Conservation (phyloP, 2,113 vertebrate genomes). For the Barbus barbus region DNA sequence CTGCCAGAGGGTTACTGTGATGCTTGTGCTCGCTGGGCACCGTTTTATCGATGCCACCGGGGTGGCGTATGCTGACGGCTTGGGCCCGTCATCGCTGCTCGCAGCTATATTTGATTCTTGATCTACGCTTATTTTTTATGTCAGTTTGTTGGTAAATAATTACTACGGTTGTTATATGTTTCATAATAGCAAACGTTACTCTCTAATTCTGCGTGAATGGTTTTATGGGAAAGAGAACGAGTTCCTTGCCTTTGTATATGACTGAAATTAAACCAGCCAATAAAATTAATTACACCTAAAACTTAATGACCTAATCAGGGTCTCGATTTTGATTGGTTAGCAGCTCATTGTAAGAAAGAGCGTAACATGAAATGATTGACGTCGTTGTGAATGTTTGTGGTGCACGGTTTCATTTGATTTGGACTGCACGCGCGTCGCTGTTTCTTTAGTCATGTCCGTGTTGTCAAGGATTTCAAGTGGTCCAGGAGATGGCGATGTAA, state of each 20-base stretch:
- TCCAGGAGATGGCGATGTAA: slow-evolving; percentile 68
- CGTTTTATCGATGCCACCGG: no score
- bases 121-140: not conserved
- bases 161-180: not conserved
- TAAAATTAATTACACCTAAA: not conserved
- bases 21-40: no score
- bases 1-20: no score
- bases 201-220: not conserved
- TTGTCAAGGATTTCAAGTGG: slow-evolving; percentile 39
- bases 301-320: not conserved
- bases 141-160: not conserved
- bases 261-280: not conserved
- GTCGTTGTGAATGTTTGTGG: not conserved
- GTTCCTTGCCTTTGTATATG: not conserved
- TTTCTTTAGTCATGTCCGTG: not conserved
- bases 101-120: no score
- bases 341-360: not conserved
- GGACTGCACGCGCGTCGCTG: not conserved
- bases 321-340: not conserved
- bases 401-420: not conserved
- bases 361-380: not conserved
- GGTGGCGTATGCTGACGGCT: no score
- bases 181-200: not conserved
- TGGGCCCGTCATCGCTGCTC: no score
- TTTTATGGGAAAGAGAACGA: not conserved